Evolutionary conservation across 2,113 vertebrate species (phyloP), one percentile per base, ranked within the genome.

Genomic region (Ascaphus truei): DNA sequence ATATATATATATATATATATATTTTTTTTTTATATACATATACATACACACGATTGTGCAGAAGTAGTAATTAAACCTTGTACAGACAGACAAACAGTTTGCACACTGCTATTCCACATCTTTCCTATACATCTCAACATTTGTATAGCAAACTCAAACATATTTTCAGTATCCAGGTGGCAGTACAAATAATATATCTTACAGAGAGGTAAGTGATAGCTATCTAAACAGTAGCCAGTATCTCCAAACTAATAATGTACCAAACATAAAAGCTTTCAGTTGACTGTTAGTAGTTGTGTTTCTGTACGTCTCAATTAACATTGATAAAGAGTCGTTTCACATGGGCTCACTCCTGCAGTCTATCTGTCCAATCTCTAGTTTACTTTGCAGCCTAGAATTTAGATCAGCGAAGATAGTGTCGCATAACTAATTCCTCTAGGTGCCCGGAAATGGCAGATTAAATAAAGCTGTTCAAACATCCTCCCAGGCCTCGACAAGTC

Each of bases 401-500:
- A 61, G 67, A 69, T 69, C 34, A 41, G 48, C 10, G 74, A 75
- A 78, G 75, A 75, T 73, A 81, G 78, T 75, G 76, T 83, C 76
- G 79, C 63, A 77, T 79, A 77, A 80, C 79, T 72, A 79, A 75
- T 76, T 81, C 77, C 72, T 66, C 71, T 65, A 66, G 73, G 71
- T 66, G 65, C 67, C 61, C 69, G 71, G 75, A 76, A 82, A 76
- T 74, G 75, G 69, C 65, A 75, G 78, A 76, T 75, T 80, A 77
- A 78, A 74, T 75, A 76, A 78, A 68, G 64, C 55, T 85, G 79
- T 80, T 75, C 71, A 73, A 75, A 77, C 69, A 69, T 69, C 67
- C 56, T 60, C 39, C 13, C 8, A 23, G 47, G 30, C 47, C 48
- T 61, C 22, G 23, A 33, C 56, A 61, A 59, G 61, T 43, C 37